Percentiles rank a stretch among this genome's conserved stretches.
Evolutionary conservation across 2,888 invertebrate genomes (phyloP).

Genomic region (Amiota communis): DNA sequence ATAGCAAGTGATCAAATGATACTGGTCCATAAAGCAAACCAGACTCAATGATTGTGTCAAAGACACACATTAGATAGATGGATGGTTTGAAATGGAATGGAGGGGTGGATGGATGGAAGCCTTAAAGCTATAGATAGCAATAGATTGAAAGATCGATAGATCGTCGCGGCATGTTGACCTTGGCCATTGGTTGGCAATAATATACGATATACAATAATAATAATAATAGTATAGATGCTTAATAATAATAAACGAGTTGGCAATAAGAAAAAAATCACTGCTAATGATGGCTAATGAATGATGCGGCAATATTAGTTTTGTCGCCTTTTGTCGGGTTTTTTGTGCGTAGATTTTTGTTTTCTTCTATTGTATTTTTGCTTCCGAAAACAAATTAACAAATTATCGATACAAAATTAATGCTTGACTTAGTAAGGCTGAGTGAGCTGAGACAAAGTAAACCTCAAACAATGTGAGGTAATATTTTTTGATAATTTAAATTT

Average conservation of each 20-base stretch:
- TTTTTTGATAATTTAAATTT: too few relatives aligned
- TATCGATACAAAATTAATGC: too few relatives aligned
- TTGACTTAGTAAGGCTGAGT: too few relatives aligned
- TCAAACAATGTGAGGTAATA: too few relatives aligned
- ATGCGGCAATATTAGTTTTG: constrained; percentile 15
- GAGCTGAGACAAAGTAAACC: background rate
- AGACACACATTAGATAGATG: too few relatives aligned
- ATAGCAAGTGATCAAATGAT: background rate
- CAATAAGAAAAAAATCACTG: background rate
- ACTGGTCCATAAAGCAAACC: too few relatives aligned
- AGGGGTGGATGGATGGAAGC: background rate
- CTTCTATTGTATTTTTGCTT: background rate
- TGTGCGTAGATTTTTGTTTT: background rate
- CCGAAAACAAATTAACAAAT: constrained; percentile 1
- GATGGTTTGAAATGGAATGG: background rate
- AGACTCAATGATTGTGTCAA: too few relatives aligned
- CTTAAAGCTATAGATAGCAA: too few relatives aligned
- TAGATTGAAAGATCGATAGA: constrained; percentile 1
- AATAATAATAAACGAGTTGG: too few relatives aligned
- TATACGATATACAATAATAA: background rate
- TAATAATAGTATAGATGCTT: too few relatives aligned
- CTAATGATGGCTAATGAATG: constrained; percentile 9
- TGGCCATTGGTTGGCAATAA: constrained; percentile 22
- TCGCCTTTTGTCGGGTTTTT: background rate
- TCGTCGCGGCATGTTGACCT: constrained; percentile 16